Evolutionary conservation across 1,140 invertebrate genomes (phyloP), one percentile per base, ranked within the genome.

Genomic region (Cardiocondyla obscurior): DNA sequence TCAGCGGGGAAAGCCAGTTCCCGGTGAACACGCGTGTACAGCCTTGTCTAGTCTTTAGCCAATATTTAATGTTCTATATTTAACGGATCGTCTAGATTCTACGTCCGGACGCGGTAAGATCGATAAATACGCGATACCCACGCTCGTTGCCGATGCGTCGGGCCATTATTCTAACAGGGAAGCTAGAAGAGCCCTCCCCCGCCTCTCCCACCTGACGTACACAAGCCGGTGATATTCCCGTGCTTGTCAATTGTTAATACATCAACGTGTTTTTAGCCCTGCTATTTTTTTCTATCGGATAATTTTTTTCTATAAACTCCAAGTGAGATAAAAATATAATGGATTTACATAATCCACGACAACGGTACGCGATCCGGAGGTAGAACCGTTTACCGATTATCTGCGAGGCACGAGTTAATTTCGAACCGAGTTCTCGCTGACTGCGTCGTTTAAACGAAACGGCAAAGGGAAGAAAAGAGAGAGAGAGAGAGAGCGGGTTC

Each of bases 51-150:
- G 74, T 79, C 74, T 79, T 69, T 79, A 79, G 74, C 74, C 74
- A 79, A 79, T 79, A 79, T 79, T 79, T 79, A 79, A 69, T 49
- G 74, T 79, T 79, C 74, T 79, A 79, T 79, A 79, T 79, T 79
- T 79, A 79, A 53, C 62, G 74, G 51, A 53, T 79, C 46, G 74
- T 79, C 62, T 77, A 77, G 74, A 53, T 67, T 53, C 74, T 67
- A 79, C 33, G 36, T 69, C 64, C 62, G 19, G 19, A 42, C 36
- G 46, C 42, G 73, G 30, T 42, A 33, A 69, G 36, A 79, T 67
- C 62, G 62, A 79, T 79, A 67, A 69, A 69, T 79, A 46, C 46
- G 33, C 33, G 62, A 30, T 67, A 55, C 46, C 46, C 19, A 57
- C 36, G 58, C 73, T 64, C 22, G 60, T 53, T 51, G 74, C 33